These are phyloP conservation scores for Typhlomys cinereus DNA, from an alignment of 2,113 vertebrate genomes.

Conservation along the genomic window DNA sequence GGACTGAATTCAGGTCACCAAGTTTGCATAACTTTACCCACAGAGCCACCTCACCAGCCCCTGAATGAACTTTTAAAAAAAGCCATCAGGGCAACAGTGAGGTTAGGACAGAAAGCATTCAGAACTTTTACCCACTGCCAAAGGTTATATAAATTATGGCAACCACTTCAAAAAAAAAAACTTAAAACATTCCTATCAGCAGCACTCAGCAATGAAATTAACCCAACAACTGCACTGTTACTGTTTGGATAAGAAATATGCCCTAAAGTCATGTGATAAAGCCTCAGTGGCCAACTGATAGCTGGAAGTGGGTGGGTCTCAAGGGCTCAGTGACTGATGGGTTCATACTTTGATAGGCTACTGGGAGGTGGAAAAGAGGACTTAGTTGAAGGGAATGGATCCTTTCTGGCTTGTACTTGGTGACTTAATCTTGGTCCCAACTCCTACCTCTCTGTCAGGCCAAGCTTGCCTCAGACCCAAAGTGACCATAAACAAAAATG, in stretches of 20 bases:
- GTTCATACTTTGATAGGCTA: neutral
- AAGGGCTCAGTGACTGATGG: neutral
- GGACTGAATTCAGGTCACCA: too few species aligned
- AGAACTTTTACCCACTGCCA: neutral
- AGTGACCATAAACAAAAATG: neutral
- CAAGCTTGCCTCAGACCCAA: too few species aligned
- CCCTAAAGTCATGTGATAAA: neutral
- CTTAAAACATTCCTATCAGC: neutral
- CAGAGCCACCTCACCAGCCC: too few species aligned
- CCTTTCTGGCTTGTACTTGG: neutral
- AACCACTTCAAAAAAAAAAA: neutral
- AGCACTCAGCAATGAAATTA: slow-evolving; percentile 18
- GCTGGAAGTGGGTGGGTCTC: neutral
- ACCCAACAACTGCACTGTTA: neutral
- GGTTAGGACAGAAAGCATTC: neutral
- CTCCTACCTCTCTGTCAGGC: neutral
- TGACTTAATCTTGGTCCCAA: too few species aligned
- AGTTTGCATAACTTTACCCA: too few species aligned
- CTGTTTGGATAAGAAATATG: neutral
- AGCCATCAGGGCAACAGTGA: too few species aligned
- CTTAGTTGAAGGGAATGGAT: neutral
- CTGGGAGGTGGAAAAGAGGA: neutral
- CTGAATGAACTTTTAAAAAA: too few species aligned
- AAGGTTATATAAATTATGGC: neutral
- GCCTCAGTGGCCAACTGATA: neutral